These are phyloP conservation scores for Diorhabda elongata DNA, from an alignment of 1,140 invertebrate species.

Conservation along the genomic window DNA sequence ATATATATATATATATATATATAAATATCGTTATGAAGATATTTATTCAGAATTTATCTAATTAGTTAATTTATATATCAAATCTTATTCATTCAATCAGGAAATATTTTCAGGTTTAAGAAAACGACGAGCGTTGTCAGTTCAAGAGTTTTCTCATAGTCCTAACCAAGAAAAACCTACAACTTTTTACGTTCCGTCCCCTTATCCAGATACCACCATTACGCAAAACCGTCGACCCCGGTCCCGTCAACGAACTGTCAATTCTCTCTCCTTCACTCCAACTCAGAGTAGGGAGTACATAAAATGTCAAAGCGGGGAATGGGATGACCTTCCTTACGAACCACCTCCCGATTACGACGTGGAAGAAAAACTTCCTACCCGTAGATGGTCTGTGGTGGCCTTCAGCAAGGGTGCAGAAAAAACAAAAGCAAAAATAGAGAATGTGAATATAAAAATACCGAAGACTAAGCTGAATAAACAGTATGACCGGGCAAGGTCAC, in stretches of 20 bases:
- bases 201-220: slow-evolving; percentile 24
- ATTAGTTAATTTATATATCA: too few species aligned
- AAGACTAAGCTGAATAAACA: slow-evolving; percentile 39
- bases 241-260: slow-evolving; percentile 31
- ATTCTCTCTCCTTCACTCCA: slow-evolving; percentile 27
- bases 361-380: slow-evolving; percentile 24
- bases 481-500: slow-evolving; percentile 39
- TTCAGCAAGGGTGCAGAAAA: slow-evolving; percentile 18
- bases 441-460: slow-evolving; percentile 42
- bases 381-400: slow-evolving; percentile 42
- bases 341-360: slow-evolving; percentile 45
- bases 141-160: slow-evolving; percentile 59
- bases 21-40: too few species aligned
- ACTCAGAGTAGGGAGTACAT: slow-evolving; percentile 37
- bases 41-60: too few species aligned
- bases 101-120: slow-evolving; percentile 46
- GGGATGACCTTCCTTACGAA: slow-evolving; percentile 41
- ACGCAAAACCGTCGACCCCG: slow-evolving; percentile 30
- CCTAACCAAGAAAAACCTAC: slow-evolving; percentile 42
- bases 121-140: slow-evolving; percentile 59
- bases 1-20: too few species aligned
- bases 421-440: slow-evolving; percentile 33
- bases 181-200: slow-evolving; percentile 64
- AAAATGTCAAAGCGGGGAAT: slow-evolving; percentile 35
- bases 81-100: too few species aligned